Conservation (phyloP, 2,888 invertebrate species). For the Sipha maydis region DNA sequence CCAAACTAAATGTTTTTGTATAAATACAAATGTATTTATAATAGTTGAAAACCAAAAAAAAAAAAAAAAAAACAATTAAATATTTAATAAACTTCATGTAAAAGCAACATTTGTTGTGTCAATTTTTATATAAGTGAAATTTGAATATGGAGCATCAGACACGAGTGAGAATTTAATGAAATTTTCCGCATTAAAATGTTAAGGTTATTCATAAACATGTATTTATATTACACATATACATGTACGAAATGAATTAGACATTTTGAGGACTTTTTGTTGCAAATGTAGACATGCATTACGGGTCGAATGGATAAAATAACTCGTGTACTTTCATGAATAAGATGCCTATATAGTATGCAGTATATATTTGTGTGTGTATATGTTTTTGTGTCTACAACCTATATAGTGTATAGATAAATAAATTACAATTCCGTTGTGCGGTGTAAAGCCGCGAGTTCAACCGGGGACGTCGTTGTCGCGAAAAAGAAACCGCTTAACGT, state of each 20-base stretch:
- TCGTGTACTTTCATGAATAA: too few relatives aligned
- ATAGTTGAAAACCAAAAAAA: conserved; percentile 4
- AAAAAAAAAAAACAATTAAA: not conserved
- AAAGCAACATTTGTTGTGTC: conserved; percentile 30
- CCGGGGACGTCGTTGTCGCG: not conserved
- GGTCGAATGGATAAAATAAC: too few relatives aligned
- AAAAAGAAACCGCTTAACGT: not conserved
- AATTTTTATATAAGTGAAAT: not conserved
- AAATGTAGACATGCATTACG: too few relatives aligned
- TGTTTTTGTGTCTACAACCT: too few relatives aligned
- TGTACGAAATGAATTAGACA: too few relatives aligned
- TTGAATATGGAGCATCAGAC: not conserved
- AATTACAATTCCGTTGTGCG: too few relatives aligned
- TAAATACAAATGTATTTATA: conserved; percentile 12
- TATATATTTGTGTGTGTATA: too few relatives aligned
- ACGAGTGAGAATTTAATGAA: not conserved
- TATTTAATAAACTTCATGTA: not conserved
- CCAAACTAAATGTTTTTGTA: too few relatives aligned
- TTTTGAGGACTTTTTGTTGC: too few relatives aligned
- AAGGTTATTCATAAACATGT: not conserved
- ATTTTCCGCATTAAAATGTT: not conserved
- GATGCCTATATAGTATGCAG: too few relatives aligned
- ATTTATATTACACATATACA: too few relatives aligned
- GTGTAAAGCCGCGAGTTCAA: not conserved
- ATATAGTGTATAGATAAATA: too few relatives aligned